Evolutionary conservation across 2,888 invertebrate genomes (phyloP).

Genomic region (Polydrusus pterygomalis): DNA sequence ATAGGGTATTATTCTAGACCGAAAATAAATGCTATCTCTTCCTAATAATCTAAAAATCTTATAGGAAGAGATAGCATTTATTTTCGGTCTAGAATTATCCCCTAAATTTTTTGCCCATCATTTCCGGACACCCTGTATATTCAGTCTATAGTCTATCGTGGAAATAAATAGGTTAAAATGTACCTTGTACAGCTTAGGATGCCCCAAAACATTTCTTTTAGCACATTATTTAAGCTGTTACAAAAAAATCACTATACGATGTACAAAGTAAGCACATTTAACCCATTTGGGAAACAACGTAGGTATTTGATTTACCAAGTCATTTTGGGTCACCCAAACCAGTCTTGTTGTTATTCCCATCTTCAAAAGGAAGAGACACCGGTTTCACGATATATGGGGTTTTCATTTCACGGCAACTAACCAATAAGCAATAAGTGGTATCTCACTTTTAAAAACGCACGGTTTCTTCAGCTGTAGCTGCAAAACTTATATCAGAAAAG

Average conservation of each 20-base stretch:
- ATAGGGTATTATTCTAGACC: no score
- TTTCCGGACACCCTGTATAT: no score
- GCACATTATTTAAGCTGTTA: no score
- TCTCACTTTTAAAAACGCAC: constrained; percentile 27
- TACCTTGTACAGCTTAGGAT: no score
- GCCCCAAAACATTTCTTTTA: no score
- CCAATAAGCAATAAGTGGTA: constrained; percentile 32
- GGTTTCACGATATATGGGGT: constrained; percentile 39
- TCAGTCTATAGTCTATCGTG: no score
- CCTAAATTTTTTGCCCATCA: no score
- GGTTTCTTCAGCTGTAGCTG: background rate
- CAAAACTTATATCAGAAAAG: background rate
- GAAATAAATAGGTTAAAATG: no score
- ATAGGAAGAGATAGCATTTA: no score
- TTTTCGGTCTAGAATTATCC: no score
- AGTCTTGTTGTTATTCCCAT: constrained; percentile 33
- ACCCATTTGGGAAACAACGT: constrained; percentile 6
- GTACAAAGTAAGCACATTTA: constrained; percentile 5
- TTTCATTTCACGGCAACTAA: constrained; percentile 28
- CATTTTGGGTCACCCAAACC: constrained; percentile 41
- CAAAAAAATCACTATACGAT: background rate
- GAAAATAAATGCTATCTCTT: no score
- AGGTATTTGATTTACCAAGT: constrained; percentile 40
- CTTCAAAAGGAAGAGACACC: constrained; percentile 39
- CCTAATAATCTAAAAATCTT: no score